Percentiles rank a stretch among this genome's conserved stretches.
phyloP scores from a whole-genome alignment of 2,797 vertebrate genomes.

The Liparis tanakae region DNA sequence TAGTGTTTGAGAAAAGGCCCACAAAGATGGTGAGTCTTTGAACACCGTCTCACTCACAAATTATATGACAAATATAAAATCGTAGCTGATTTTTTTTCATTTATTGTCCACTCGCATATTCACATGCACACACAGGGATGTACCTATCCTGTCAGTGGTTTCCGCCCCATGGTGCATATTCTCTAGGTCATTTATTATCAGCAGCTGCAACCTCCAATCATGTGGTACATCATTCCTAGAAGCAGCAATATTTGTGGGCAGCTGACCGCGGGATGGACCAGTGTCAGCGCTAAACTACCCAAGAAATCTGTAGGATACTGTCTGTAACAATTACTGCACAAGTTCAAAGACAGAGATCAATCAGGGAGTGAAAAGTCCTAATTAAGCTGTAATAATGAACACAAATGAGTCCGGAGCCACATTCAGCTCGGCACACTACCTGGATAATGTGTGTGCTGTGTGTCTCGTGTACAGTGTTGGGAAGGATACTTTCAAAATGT shows the following conservation, averaged over 20 bases:
- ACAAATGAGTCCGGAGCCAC: neutral
- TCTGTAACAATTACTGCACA: neutral
- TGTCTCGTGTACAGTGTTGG: too few relatives aligned
- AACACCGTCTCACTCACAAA: too few relatives aligned
- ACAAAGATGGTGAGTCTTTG: too few relatives aligned
- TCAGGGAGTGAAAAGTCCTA: neutral
- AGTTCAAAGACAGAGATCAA: neutral
- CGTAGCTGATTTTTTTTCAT: neutral
- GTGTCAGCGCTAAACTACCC: neutral
- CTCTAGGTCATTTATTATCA: neutral
- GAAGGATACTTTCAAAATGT: too few relatives aligned
- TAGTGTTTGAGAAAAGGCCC: too few relatives aligned
- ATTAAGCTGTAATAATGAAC: neutral
- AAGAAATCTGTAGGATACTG: neutral
- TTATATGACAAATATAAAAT: too few relatives aligned
- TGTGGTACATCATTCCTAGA: neutral
- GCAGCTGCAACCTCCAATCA: neutral
- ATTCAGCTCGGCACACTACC: neutral
- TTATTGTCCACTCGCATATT: neutral
- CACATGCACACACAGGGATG: neutral
- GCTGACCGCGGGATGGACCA: neutral
- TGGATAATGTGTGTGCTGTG: neutral
- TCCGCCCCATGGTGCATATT: neutral
- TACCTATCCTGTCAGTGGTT: neutral
- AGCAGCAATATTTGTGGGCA: neutral